Conservation (phyloP, 2,113 vertebrate species). For the Myotis davidii region DNA sequence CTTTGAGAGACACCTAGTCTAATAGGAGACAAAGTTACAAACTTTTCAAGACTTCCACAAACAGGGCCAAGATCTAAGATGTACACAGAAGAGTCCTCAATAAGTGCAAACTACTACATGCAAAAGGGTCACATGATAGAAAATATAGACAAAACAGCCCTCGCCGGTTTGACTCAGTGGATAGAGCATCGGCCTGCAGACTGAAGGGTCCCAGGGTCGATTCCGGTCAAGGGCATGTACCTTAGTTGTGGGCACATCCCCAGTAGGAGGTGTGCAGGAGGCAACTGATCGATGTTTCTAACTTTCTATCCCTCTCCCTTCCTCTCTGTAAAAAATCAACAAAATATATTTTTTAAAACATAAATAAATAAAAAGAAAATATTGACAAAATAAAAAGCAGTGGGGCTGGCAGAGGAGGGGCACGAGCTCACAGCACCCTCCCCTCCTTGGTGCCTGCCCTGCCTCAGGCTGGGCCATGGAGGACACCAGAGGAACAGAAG, state of each 20-base stretch:
- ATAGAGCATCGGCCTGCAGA: too few relatives aligned
- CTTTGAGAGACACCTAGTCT: slow-evolving; percentile 19
- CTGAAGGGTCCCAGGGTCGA: too few relatives aligned
- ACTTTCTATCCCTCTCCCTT: too few relatives aligned
- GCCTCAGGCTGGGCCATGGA: not conserved
- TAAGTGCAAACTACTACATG: not conserved
- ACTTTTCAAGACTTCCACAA: not conserved
- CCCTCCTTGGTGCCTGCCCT: not conserved
- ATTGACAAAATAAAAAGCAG: not conserved
- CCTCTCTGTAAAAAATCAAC: too few relatives aligned
- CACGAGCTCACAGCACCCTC: not conserved
- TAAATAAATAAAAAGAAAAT: not conserved
- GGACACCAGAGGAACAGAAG: not conserved
- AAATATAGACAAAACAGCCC: not conserved
- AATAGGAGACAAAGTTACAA: not conserved
- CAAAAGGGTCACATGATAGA: not conserved
- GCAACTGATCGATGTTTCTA: too few relatives aligned
- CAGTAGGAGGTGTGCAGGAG: too few relatives aligned
- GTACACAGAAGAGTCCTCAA: not conserved
- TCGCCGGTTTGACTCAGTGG: too few relatives aligned
- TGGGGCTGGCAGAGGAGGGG: not conserved
- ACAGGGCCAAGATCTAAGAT: not conserved
- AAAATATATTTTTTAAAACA: too few relatives aligned
- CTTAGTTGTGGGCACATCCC: too few relatives aligned
- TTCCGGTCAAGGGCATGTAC: too few relatives aligned